A percentile compares a stretch with the other conserved stretches of the same genome.
Evolutionary conservation across 2,113 vertebrate species (phyloP).

Genomic region (Aegithalos caudatus): DNA sequence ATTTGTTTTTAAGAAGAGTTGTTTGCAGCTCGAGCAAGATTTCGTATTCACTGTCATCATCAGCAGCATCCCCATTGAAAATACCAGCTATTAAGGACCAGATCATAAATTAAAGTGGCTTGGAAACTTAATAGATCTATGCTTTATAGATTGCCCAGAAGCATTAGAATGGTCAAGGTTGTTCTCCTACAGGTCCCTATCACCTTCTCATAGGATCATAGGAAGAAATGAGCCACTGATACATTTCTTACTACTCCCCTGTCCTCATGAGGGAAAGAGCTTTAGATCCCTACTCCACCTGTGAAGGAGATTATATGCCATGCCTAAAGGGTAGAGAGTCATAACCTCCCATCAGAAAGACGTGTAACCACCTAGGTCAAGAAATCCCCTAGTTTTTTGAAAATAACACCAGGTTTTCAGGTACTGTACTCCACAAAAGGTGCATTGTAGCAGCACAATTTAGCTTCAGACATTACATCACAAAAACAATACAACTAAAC

Average conservation of each 20-base stretch:
- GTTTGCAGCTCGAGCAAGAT: not conserved
- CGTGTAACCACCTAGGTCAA: not conserved
- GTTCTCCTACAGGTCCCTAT: not conserved
- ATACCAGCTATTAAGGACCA: not conserved
- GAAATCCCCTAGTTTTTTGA: not conserved
- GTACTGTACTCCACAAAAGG: not conserved
- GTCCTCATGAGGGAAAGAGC: not conserved
- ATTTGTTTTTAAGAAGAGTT: not conserved
- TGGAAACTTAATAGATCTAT: not conserved
- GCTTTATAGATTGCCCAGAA: not conserved
- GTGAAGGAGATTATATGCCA: not conserved
- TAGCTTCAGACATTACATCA: not conserved
- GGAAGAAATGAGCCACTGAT: not conserved
- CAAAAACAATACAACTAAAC: not conserved
- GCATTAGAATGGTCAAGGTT: not conserved
- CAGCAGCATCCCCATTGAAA: not conserved
- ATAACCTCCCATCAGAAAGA: not conserved
- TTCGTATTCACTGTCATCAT: not conserved
- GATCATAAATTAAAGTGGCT: not conserved
- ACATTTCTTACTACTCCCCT: not conserved
- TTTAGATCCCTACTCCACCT: not conserved
- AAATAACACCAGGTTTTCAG: not conserved
- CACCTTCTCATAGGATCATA: not conserved
- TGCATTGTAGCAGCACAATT: not conserved
- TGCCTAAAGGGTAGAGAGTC: not conserved